Conservation (phyloP, 2,888 invertebrate species). For the Drosophila atripex region DNA sequence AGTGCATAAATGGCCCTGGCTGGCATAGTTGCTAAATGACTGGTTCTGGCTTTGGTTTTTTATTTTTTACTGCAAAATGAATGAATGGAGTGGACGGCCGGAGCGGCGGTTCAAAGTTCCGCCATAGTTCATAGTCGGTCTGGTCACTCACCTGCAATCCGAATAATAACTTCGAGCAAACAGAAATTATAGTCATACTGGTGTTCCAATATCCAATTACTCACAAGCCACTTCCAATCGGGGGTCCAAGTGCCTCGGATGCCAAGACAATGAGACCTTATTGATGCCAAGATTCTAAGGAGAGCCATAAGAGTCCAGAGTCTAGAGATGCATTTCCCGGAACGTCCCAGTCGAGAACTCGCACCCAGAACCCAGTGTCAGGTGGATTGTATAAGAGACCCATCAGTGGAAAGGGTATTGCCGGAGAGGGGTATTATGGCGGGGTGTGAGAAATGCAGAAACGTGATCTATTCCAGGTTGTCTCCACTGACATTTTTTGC, state of each 20-base stretch:
- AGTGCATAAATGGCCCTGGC: slow-evolving; percentile 13
- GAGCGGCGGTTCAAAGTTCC: slow-evolving; percentile 17
- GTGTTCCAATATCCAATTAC: too few species aligned
- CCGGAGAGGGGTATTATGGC: not conserved
- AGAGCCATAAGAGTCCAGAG: not conserved
- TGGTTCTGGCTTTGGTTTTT: slow-evolving; percentile 4
- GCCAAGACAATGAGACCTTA: too few species aligned
- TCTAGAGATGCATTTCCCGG: not conserved
- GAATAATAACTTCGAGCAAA: not conserved
- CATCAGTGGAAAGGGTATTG: not conserved
- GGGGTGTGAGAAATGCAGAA: slow-evolving; percentile 66
- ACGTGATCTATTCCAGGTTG: slow-evolving; percentile 72
- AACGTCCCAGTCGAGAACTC: not conserved
- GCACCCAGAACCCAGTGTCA: not conserved
- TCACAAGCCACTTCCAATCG: too few species aligned
- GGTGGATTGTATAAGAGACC: not conserved
- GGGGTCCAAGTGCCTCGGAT: too few species aligned
- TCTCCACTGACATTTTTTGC: slow-evolving; percentile 53
- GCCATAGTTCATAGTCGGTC: slow-evolving; percentile 15
- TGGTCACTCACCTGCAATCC: slow-evolving; percentile 22
- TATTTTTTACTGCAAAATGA: slow-evolving; percentile 13
- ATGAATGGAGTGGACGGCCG: slow-evolving; percentile 25
- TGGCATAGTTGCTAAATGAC: slow-evolving; percentile 45
- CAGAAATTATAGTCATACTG: not conserved
- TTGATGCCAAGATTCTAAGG: not conserved